Evolutionary conservation across 2,888 invertebrate genomes (phyloP).

Genomic region (Tenthredo scrophulariae): DNA sequence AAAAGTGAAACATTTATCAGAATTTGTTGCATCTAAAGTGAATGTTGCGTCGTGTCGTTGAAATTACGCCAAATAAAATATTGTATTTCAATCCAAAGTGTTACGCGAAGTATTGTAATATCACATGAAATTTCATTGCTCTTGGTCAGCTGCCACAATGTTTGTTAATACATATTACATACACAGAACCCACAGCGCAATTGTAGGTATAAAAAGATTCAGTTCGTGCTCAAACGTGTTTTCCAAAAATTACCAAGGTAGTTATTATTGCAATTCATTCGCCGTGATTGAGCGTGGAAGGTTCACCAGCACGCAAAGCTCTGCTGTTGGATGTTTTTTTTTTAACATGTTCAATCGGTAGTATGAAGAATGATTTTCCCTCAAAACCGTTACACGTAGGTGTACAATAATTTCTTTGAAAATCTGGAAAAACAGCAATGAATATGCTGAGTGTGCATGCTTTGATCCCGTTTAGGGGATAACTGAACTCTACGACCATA

Average conservation of each 20-base stretch:
- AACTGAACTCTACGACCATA: background rate
- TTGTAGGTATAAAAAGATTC: background rate
- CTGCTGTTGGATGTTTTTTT: background rate
- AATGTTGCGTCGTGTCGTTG: slow-evolving; percentile 29
- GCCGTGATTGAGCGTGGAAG: background rate
- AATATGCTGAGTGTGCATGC: slow-evolving; percentile 19
- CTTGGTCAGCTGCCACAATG: background rate
- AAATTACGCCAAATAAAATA: background rate
- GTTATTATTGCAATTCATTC: background rate
- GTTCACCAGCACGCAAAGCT: background rate
- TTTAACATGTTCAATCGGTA: background rate
- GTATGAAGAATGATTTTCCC: background rate
- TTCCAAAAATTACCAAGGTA: background rate
- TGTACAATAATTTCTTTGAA: background rate
- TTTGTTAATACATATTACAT: background rate
- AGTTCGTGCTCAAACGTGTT: background rate
- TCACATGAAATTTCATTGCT: slow-evolving; percentile 10
- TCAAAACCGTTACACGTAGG: background rate
- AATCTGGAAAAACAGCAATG: background rate
- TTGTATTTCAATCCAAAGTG: background rate
- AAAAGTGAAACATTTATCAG: slow-evolving; percentile 64
- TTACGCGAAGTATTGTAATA: background rate
- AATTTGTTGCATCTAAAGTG: slow-evolving; percentile 48
- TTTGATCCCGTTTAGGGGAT: background rate
- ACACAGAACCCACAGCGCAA: background rate